Conservation (phyloP, 2,888 invertebrate genomes). For the Fabriciana adippe region DNA sequence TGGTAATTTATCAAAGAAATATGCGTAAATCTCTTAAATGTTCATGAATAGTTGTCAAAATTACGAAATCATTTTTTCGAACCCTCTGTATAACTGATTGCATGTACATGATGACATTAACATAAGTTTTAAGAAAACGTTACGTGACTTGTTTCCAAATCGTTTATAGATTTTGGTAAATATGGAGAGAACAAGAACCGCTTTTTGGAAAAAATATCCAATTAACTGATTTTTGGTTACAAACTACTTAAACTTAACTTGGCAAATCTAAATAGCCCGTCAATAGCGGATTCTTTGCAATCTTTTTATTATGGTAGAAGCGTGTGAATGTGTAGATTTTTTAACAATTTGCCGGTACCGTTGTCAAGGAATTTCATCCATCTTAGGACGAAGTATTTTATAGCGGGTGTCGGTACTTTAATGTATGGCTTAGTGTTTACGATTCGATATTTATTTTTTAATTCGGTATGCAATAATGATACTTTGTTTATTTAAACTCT, state of each 20-base stretch:
- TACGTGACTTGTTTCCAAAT: not conserved
- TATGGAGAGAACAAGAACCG: constrained; percentile 6
- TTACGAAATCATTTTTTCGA: too few relatives aligned
- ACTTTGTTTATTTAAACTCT: not conserved
- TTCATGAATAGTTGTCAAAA: too few relatives aligned
- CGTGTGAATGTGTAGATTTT: constrained; percentile 36
- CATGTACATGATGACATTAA: too few relatives aligned
- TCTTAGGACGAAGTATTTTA: constrained; percentile 25
- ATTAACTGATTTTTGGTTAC: constrained; percentile 2
- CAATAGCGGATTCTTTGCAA: constrained; percentile 27
- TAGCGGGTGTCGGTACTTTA: constrained; percentile 13
- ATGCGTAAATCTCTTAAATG: too few relatives aligned
- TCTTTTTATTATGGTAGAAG: constrained; percentile 27
- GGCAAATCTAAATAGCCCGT: constrained; percentile 25
- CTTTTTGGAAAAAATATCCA: constrained; percentile 1
- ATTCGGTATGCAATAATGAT: not conserved
- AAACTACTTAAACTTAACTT: not conserved
- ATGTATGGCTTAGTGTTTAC: constrained; percentile 10
- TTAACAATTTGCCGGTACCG: constrained; percentile 34
- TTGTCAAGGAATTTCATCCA: constrained; percentile 34
- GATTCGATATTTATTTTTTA: constrained; percentile 7
- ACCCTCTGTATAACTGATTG: too few relatives aligned
- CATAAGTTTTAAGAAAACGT: not conserved
- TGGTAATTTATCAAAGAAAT: too few relatives aligned
- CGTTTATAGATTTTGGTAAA: not conserved